A percentile compares a stretch with the other conserved stretches of the same genome.
Conservation (phyloP, 2,888 invertebrate genomes). For the Mythimna pallens region DNA sequence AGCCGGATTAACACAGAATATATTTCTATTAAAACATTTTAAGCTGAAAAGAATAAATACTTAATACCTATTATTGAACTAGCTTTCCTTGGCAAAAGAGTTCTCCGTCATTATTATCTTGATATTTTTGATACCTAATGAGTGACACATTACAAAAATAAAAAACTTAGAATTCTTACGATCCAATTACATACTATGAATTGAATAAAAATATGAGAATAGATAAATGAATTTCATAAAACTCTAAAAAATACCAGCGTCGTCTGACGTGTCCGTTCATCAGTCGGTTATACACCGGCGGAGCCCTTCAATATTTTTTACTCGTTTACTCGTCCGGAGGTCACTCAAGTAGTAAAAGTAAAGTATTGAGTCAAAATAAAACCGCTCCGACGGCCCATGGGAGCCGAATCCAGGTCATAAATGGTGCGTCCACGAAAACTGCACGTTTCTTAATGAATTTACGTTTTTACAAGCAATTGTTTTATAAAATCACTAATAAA, state of each 20-base stretch:
- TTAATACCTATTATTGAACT: no score
- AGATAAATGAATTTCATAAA: no score
- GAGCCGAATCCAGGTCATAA: slow-evolving; percentile 85
- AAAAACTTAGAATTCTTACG: no score
- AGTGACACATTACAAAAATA: no score
- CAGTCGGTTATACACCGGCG: slow-evolving; percentile 72
- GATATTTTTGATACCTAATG: no score
- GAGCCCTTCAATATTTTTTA: slow-evolving; percentile 77
- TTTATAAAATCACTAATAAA: background rate
- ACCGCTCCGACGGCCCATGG: slow-evolving; percentile 74
- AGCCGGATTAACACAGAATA: background rate
- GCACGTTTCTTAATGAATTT: slow-evolving; percentile 55
- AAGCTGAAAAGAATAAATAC: no score
- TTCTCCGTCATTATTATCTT: no score
- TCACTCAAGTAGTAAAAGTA: slow-evolving; percentile 85
- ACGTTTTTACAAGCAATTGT: slow-evolving; percentile 26
- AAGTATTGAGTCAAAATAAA: slow-evolving; percentile 82
- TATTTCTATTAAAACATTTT: no score
- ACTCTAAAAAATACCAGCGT: background rate
- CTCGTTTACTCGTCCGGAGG: slow-evolving; percentile 79
- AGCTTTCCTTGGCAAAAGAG: no score
- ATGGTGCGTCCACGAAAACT: slow-evolving; percentile 71
- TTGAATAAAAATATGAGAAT: no score
- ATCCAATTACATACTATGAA: background rate
- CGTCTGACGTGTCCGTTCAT: slow-evolving; percentile 53